These are phyloP conservation scores for Drosophila mulleri DNA, from an alignment of 2,888 invertebrate species.

Conservation along the genomic window DNA sequence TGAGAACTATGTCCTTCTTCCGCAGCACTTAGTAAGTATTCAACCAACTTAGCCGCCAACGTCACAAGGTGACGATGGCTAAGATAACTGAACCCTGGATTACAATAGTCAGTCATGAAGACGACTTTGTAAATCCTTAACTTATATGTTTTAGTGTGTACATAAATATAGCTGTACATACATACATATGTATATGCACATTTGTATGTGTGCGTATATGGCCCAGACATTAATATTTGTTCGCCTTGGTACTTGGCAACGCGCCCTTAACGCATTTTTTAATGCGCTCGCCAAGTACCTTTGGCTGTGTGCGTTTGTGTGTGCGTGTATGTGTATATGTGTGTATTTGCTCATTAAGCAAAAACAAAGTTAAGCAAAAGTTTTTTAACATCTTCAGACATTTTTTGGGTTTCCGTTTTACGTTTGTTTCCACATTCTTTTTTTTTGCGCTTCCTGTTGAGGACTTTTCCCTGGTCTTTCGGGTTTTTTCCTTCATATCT, in stretches of 20 bases:
- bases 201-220: constrained; percentile 45
- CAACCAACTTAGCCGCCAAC: no score
- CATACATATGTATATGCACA: constrained; percentile 18
- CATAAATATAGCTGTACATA: not conserved
- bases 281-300: constrained; percentile 55
- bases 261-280: constrained; percentile 79
- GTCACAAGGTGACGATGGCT: no score
- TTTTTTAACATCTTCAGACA: constrained; percentile 78
- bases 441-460: constrained; percentile 42
- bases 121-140: no score
- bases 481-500: constrained; percentile 18
- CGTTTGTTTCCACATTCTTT: constrained; percentile 54
- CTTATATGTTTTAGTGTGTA: constrained; percentile 4
- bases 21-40: no score
- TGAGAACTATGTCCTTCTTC: no score
- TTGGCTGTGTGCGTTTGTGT: constrained; percentile 21
- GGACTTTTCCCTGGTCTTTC: constrained; percentile 44
- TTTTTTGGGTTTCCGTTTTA: constrained; percentile 73
- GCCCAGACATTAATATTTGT: constrained; percentile 81
- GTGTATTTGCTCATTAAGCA: constrained; percentile 82
- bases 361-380: constrained; percentile 81
- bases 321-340: constrained; percentile 51
- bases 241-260: constrained; percentile 67
- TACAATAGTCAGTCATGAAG: no score
- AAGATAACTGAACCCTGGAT: no score